phyloP scores from a whole-genome alignment of 1,140 invertebrate genomes.

The Cydia splendana region DNA sequence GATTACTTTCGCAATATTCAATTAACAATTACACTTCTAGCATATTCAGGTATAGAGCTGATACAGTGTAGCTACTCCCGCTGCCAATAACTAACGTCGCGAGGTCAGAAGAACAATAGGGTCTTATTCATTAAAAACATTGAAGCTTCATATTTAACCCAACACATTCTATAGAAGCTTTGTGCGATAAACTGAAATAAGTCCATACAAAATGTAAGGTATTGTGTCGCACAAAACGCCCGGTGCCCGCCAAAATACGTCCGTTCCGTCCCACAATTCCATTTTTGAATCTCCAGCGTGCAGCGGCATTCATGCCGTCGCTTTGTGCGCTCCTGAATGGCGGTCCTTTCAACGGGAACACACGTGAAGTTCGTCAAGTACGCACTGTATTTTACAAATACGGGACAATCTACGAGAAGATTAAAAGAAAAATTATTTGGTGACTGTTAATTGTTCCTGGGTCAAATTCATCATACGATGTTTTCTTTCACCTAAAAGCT shows the following conservation, averaged over 20 bases:
- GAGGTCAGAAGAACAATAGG: not conserved
- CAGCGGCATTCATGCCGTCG: slow-evolving; percentile 37
- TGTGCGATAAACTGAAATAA: slow-evolving; percentile 46
- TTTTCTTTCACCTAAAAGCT: too few species aligned
- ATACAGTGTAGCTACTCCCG: too few species aligned
- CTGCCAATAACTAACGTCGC: too few species aligned
- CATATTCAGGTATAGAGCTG: too few species aligned
- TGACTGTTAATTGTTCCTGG: not conserved
- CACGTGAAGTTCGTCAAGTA: not conserved
- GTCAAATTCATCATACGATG: too few species aligned
- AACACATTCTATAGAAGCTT: slow-evolving; percentile 17
- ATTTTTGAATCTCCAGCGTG: slow-evolving; percentile 45
- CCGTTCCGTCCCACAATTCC: slow-evolving; percentile 41
- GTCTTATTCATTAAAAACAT: not conserved
- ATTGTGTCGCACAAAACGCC: slow-evolving; percentile 44
- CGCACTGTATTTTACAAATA: slow-evolving; percentile 6
- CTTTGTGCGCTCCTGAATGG: slow-evolving; percentile 40
- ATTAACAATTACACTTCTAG: too few species aligned
- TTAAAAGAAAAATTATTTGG: not conserved
- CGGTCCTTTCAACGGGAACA: slow-evolving; percentile 37
- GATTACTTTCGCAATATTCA: too few species aligned
- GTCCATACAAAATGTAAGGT: slow-evolving; percentile 39
- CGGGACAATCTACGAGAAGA: not conserved
- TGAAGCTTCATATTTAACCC: not conserved
- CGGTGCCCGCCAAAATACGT: slow-evolving; percentile 41